phyloP scores from a whole-genome alignment of 2,888 invertebrate genomes.

The Nomada fucata region DNA sequence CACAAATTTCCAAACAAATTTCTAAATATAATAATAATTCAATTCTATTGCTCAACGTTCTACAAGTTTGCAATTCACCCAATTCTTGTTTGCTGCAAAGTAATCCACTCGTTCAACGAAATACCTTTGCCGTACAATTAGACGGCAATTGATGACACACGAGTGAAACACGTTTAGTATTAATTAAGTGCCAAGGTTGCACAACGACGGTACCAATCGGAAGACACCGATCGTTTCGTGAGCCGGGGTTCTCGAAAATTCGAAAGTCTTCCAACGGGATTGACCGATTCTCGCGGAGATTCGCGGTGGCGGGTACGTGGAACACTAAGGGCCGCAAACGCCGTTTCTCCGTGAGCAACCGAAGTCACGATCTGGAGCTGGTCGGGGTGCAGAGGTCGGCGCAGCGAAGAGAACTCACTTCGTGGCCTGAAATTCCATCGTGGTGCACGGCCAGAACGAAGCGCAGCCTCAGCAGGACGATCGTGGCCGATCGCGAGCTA shows the following conservation, averaged over 20 bases:
- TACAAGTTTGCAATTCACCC: no score
- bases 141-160: no score
- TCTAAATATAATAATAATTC: no score
- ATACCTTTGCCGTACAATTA: no score
- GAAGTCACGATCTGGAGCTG: constrained; percentile 67
- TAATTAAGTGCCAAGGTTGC: no score
- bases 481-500: constrained; percentile 52
- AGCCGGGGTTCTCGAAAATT: constrained; percentile 29
- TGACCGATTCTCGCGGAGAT: constrained; percentile 45
- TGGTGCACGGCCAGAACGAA: constrained; percentile 24
- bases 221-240: constrained; percentile 7
- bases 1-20: no score
- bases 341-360: constrained; percentile 37
- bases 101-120: no score
- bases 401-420: constrained; percentile 37
- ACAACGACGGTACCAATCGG: neutral
- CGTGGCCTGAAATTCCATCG: constrained; percentile 63
- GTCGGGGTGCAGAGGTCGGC: constrained; percentile 66
- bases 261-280: constrained; percentile 33
- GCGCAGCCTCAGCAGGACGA: constrained; percentile 28
- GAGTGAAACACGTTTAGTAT: no score
- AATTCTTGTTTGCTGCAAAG: no score
- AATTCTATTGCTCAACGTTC: no score
- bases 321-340: constrained; percentile 37
- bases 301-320: constrained; percentile 50